Base-by-base conservation (phyloP, 1,140 invertebrate species). In the Caenorhabditis elegans region DNA sequence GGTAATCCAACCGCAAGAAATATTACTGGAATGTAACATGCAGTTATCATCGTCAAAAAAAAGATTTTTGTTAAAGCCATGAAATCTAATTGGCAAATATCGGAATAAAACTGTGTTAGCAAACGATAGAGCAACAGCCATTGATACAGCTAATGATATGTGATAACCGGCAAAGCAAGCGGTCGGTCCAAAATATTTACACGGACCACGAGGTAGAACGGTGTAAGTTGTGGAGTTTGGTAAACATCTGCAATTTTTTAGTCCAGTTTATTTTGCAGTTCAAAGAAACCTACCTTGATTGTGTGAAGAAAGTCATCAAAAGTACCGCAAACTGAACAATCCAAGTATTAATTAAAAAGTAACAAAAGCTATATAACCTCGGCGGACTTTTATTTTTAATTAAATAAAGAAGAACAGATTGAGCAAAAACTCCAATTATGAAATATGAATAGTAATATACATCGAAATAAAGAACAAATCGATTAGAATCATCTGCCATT, bases 351-450 rank as follows among this genome's bases (percentile, higher is more conserved):
- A 70, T 36, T 11, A 70, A 26, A 70, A 70, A 70, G n/a, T 70
- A 70, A 22, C 34, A n/a, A 22, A 70, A 39, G 22, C 60, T 70
- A 17, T 70, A 31, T 8, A 70, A n/a, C 19, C 60, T 70, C 8
- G 60, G 60, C n/a, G 60, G 60, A 39, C 60, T 70, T 22, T 70
- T 70, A 6, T 11, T 70, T 70, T 70, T 70, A 15, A 70, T 70
- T 22, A 70, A 13, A 24, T 31, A 31, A 22, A 70, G n/a, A n/a
- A 70, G 60, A 19, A 39, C 31, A 0, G 15, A 17, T 43, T 70
- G 60, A 22, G 60, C 60, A 10, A 70, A 10, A 10, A 70, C n/a
- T 22, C 60, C 60, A 43, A 70, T 70, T 17, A 39, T 22, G n/a
- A 70, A 70, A 39, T 70, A 70, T 2, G 28, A 11, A 22, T 70